Conservation (phyloP, 23 tunicate species). For the Trididemnum miniatum region DNA sequence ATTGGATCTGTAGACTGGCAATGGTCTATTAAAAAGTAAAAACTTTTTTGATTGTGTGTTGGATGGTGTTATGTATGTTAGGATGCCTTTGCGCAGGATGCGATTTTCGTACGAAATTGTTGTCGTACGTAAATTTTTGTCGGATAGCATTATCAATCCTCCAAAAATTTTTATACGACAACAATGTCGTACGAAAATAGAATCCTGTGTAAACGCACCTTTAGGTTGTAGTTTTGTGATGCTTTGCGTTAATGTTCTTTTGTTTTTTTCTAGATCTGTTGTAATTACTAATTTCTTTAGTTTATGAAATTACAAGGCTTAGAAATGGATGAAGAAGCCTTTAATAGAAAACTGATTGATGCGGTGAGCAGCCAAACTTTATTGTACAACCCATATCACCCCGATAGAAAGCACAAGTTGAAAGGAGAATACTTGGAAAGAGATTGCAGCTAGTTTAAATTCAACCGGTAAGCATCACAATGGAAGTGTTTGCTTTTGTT, state of each 20-base stretch:
- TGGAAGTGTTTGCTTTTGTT: too few relatives aligned
- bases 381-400: slow-evolving; percentile 15
- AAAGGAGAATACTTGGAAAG: slow-evolving; percentile 34
- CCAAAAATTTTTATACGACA: too few relatives aligned
- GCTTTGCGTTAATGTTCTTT: too few relatives aligned
- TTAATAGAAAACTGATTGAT: slow-evolving; percentile 30
- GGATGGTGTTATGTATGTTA: background rate
- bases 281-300: background rate
- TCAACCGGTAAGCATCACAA: slow-evolving; percentile 25
- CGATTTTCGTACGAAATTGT: too few relatives aligned
- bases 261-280: too few relatives aligned
- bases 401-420: slow-evolving; percentile 5
- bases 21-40: slow-evolving; percentile 17
- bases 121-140: too few relatives aligned
- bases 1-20: slow-evolving; percentile 50
- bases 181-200: too few relatives aligned
- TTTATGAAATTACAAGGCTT: background rate
- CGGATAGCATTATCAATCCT: too few relatives aligned
- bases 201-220: too few relatives aligned
- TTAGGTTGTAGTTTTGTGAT: too few relatives aligned
- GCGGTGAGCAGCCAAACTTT: background rate
- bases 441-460: slow-evolving; percentile 18
- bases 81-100: too few relatives aligned
- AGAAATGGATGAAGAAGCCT: slow-evolving; percentile 23
- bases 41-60: background rate